Conservation (phyloP, 2,113 vertebrate genomes). For the Melanerpes formicivorus region DNA sequence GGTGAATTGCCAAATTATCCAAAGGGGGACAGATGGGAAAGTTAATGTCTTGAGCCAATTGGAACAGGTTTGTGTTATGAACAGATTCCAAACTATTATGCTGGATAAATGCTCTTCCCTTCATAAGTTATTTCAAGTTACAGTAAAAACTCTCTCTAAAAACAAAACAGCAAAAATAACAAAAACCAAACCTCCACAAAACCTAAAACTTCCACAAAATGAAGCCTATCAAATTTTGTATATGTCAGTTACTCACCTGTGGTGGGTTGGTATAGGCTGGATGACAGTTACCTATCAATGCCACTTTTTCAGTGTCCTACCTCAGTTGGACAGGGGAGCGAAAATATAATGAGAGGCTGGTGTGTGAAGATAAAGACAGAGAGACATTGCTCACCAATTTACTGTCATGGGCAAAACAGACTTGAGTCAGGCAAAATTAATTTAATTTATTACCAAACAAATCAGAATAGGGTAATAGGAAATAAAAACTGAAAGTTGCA, state of each 20-base stretch:
- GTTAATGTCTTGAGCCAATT: background rate
- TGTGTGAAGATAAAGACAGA: fast-evolving
- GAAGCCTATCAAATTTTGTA: background rate
- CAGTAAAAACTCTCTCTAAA: background rate
- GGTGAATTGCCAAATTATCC: slow-evolving; percentile 42
- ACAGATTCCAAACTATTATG: background rate
- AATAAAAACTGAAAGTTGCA: background rate
- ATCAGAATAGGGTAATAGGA: background rate
- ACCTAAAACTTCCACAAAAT: background rate
- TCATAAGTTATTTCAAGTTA: background rate
- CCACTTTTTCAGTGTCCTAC: background rate
- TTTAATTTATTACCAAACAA: background rate
- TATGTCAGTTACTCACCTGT: background rate
- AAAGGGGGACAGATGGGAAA: background rate
- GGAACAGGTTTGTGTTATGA: background rate
- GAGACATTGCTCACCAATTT: background rate
- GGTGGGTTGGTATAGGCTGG: background rate
- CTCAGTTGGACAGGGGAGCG: background rate
- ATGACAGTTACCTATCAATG: fast-evolving
- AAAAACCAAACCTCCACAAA: background rate
- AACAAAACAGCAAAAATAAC: no score
- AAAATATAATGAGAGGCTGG: background rate
- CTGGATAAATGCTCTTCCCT: background rate
- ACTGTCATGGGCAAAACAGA: fast-evolving
- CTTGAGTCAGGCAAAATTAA: background rate